These are phyloP conservation scores for Beaufortia kweichowensis DNA, from an alignment of 2,113 vertebrate species.

Conservation along the genomic window DNA sequence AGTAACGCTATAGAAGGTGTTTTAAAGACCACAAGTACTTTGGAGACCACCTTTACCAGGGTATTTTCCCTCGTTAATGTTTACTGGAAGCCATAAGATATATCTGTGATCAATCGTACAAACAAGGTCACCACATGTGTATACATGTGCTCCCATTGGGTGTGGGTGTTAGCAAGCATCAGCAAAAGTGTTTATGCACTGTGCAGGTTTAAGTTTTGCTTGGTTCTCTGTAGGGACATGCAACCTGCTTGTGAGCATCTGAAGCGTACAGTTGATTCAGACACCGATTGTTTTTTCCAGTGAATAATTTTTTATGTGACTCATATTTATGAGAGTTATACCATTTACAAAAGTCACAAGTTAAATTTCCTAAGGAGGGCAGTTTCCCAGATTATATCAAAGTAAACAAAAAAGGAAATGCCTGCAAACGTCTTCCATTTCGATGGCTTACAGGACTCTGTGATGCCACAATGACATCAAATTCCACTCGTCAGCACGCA, in stretches of 20 bases:
- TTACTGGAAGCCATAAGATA: conserved; percentile 1
- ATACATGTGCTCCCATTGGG: conserved; percentile 30
- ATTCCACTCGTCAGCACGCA: conserved; percentile 37
- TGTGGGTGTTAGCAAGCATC: conserved; percentile 50
- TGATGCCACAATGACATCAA: conserved; percentile 46
- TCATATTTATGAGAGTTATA: conserved; percentile 45
- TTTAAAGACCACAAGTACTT: background rate
- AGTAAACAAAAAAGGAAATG: conserved; percentile 35
- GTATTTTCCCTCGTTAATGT: conserved; percentile 28
- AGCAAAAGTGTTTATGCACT: conserved; percentile 44
- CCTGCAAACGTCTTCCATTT: conserved; percentile 33
- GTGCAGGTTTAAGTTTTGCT: conserved; percentile 31
- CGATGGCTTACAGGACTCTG: conserved; percentile 33
- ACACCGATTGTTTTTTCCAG: conserved; percentile 42
- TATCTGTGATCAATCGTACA: conserved; percentile 33
- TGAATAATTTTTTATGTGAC: conserved; percentile 48
- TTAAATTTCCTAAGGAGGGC: conserved; percentile 47
- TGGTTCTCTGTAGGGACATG: conserved; percentile 23
- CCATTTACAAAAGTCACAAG: conserved; percentile 47
- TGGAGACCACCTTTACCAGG: conserved; percentile 36
- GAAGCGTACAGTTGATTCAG: conserved; percentile 26
- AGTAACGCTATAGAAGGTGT: too few relatives aligned
- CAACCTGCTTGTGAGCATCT: conserved; percentile 15
- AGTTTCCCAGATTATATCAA: conserved; percentile 45
- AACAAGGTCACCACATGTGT: conserved; percentile 47